A percentile compares a stretch with the other conserved stretches of the same genome.
phyloP scores from a whole-genome alignment of 2,113 vertebrate species.

The Eudorcas thomsonii region DNA sequence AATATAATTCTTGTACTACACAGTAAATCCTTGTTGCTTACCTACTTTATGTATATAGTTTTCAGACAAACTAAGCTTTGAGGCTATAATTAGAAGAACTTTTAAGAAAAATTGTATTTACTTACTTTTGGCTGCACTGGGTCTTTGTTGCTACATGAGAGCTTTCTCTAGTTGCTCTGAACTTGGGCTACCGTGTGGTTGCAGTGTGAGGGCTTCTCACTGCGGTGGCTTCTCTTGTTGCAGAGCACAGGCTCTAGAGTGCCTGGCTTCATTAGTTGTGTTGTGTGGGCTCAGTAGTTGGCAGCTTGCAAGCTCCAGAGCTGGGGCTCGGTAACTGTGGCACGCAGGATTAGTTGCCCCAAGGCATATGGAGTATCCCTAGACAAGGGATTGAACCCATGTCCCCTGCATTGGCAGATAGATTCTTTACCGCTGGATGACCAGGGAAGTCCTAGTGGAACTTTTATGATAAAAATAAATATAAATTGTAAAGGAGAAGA shows the following conservation, averaged over 20 bases:
- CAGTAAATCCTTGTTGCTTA: neutral
- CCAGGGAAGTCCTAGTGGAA: neutral
- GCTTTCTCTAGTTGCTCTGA: neutral
- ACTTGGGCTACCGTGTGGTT: neutral
- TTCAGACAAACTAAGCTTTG: neutral
- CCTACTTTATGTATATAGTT: neutral
- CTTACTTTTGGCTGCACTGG: neutral
- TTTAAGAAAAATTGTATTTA: neutral
- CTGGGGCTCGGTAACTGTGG: neutral
- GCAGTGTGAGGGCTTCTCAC: neutral
- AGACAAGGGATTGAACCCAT: neutral
- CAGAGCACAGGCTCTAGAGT: neutral
- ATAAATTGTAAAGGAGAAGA: neutral
- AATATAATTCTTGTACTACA: neutral
- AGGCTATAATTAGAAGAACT: neutral
- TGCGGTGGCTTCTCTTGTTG: neutral
- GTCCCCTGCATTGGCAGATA: neutral
- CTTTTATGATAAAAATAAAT: neutral
- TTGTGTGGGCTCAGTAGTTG: neutral
- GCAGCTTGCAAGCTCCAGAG: neutral
- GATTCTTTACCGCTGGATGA: neutral
- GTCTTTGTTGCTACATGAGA: neutral
- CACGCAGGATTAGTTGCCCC: neutral
- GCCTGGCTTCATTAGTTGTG: neutral
- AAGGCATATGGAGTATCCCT: neutral